phyloP scores from a whole-genome alignment of 2,113 vertebrate genomes.

The Aix galericulata region DNA sequence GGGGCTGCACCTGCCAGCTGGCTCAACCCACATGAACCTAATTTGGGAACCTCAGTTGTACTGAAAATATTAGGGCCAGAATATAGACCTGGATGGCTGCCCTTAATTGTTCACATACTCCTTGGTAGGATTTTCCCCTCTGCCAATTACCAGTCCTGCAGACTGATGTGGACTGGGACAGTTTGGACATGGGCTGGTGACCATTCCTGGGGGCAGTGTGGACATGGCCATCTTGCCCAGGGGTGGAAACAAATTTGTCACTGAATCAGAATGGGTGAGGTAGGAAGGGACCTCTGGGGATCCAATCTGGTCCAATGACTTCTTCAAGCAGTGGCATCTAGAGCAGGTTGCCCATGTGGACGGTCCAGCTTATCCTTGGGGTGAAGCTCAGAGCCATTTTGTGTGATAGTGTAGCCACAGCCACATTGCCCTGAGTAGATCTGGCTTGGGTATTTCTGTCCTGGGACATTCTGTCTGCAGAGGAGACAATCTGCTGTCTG shows the following conservation, averaged over 20 bases:
- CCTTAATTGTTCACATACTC: background rate
- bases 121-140: background rate
- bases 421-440: background rate
- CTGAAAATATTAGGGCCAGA: background rate
- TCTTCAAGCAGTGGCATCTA: background rate
- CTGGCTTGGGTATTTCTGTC: background rate
- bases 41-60: background rate
- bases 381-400: background rate
- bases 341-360: background rate
- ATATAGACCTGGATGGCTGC: background rate
- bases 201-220: background rate
- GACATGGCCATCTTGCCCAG: accelerated
- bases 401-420: background rate
- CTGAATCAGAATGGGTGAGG: background rate
- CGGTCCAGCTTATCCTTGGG: background rate
- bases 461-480: background rate
- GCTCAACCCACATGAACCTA: background rate
- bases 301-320: background rate
- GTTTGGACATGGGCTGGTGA: background rate
- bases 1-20: background rate
- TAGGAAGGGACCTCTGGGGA: background rate
- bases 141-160: background rate
- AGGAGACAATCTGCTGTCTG: background rate
- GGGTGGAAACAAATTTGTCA: background rate
- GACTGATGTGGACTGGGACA: background rate